A percentile compares a stretch with the other conserved stretches of the same genome.
phyloP scores from a whole-genome alignment of 2,888 invertebrate genomes.

The Hirtodrosophila trivittata region DNA sequence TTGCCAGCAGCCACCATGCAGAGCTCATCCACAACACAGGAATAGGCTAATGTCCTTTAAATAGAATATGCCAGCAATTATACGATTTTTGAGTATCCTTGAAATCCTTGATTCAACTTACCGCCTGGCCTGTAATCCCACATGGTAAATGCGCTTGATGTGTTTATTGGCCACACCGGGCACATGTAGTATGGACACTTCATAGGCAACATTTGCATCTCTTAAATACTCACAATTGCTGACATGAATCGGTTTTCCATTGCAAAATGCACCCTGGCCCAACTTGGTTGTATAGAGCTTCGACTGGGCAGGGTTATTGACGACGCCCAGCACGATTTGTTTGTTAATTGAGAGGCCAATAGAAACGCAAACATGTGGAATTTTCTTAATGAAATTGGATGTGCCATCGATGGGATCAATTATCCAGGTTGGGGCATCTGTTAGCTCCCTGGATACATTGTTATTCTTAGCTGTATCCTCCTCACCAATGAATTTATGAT shows the following conservation, averaged over 20 bases:
- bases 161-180: conserved; percentile 79
- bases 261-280: conserved; percentile 90
- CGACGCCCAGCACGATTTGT: conserved; percentile 87
- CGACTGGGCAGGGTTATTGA: conserved; percentile 89
- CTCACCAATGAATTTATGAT: conserved; percentile 90
- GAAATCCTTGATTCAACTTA: conserved; percentile 42
- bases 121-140: conserved; percentile 82
- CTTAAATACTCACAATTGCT: conserved; percentile 82
- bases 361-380: conserved; percentile 88
- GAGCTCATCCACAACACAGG: conserved; percentile 89
- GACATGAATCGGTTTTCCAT: conserved; percentile 86
- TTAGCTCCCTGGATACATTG: conserved; percentile 85
- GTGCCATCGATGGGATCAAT: conserved; percentile 95
- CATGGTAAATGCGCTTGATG: conserved; percentile 81
- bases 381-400: conserved; percentile 90
- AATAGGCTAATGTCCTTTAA: conserved; percentile 85
- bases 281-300: conserved; percentile 89
- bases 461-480: conserved; percentile 85
- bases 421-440: conserved; percentile 92
- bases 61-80: conserved; percentile 7
- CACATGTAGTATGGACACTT: conserved; percentile 81
- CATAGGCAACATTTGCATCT: conserved; percentile 83
- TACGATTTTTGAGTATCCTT: neutral
- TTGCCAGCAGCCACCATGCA: conserved; percentile 89
- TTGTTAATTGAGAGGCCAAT: conserved; percentile 87